Conservation (phyloP, 2,797 vertebrate species). For the Centroberyx gerrardi region DNA sequence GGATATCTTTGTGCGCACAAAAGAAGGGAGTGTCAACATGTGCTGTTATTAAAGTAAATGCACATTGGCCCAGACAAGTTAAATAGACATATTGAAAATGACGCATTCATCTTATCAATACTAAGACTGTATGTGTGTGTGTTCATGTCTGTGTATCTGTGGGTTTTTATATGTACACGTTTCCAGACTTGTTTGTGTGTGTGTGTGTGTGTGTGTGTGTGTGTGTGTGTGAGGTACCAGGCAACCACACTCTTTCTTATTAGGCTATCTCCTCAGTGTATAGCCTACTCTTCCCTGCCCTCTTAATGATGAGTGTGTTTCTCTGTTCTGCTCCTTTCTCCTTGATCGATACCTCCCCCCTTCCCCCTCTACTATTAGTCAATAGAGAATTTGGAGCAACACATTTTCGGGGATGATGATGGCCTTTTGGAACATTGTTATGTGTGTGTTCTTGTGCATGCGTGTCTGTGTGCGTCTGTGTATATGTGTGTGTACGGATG, state of each 20-base stretch:
- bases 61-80: too few relatives aligned
- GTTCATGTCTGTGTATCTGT: slow-evolving; percentile 2
- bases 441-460: neutral
- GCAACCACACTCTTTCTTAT: slow-evolving; percentile 49
- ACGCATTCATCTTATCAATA: too few relatives aligned
- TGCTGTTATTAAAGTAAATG: too few relatives aligned
- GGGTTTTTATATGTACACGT: neutral
- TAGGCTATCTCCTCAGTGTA: slow-evolving; percentile 50
- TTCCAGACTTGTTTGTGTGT: slow-evolving; percentile 7
- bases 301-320: slow-evolving; percentile 70
- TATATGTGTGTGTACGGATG: neutral
- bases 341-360: slow-evolving; percentile 69
- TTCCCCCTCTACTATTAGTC: slow-evolving; percentile 52
- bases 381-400: slow-evolving; percentile 67
- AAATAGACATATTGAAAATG: too few relatives aligned
- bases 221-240: slow-evolving; percentile 2
- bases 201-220: slow-evolving; percentile 19
- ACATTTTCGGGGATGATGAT: slow-evolving; percentile 64
- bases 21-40: too few relatives aligned
- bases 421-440: slow-evolving; percentile 36
- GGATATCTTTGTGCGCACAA: neutral
- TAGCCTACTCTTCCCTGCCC: slow-evolving; percentile 53
- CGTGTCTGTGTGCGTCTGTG: slow-evolving; percentile 23
- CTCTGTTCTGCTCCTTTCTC: slow-evolving; percentile 50
- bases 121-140: neutral